phyloP scores from a whole-genome alignment of 23 tunicate species.

The Halocynthia aurantium region DNA sequence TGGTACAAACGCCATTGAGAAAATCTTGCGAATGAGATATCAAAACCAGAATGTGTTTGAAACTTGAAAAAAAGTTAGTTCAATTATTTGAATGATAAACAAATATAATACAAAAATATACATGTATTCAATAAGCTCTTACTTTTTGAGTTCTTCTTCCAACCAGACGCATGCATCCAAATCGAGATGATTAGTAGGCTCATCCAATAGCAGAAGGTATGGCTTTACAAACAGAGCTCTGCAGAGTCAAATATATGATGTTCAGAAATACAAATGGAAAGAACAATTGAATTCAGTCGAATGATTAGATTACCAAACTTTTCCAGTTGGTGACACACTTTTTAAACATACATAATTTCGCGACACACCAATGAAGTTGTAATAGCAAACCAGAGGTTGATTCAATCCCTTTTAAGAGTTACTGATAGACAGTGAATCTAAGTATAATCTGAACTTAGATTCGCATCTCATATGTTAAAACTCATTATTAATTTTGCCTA shows the following conservation, averaged over 20 bases:
- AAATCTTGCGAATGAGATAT: constrained; percentile 97
- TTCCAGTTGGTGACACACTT: no score
- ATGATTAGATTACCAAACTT: constrained; percentile 25
- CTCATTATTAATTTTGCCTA: no score
- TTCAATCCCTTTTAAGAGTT: no score
- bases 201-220: constrained; percentile 83
- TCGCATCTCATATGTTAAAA: no score
- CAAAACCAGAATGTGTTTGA: constrained; percentile 78
- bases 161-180: constrained; percentile 96
- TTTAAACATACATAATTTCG: no score
- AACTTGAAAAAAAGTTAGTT: constrained; percentile 30
- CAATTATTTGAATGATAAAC: neutral
- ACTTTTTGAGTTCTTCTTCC: constrained; percentile 90
- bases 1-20: constrained; percentile 84
- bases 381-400: no score
- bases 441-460: no score
- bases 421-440: no score
- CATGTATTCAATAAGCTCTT: neutral
- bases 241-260: neutral
- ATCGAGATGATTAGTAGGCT: constrained; percentile 95
- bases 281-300: no score
- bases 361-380: no score
- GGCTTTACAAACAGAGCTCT: constrained; percentile 90
- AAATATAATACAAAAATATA: no score
- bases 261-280: no score